Evolutionary conservation across 1,140 invertebrate species (phyloP).

Genomic region (Drosophila neocordata): DNA sequence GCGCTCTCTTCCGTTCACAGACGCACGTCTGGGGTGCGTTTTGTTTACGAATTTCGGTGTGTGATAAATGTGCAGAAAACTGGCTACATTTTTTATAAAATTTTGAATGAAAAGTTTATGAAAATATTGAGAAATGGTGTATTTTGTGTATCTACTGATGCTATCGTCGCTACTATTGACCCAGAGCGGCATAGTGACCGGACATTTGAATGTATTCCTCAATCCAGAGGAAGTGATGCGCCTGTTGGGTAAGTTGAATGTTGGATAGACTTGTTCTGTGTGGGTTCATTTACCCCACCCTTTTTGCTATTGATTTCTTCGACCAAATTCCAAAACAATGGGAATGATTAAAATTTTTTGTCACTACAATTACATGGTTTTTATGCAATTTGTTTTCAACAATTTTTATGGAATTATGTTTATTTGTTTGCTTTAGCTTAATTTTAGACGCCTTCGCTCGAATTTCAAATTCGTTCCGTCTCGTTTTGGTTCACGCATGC

Average conservation of each 20-base stretch:
- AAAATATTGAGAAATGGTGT: conserved; percentile 40
- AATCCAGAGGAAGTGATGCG: conserved; percentile 83
- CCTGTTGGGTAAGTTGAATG: conserved; percentile 79
- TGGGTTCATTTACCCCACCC: conserved; percentile 13
- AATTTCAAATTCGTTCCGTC: conserved; percentile 3
- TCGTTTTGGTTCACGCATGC: conserved; percentile 35
- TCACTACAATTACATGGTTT: conserved; percentile 54
- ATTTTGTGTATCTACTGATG: conserved; percentile 44
- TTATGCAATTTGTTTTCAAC: conserved; percentile 36
- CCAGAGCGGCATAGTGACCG: conserved; percentile 52
- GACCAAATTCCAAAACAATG: conserved; percentile 14
- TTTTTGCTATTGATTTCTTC: conserved; percentile 72
- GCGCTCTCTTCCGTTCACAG: conserved; percentile 33
- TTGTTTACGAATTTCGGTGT: conserved; percentile 74
- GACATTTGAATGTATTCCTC: conserved; percentile 82
- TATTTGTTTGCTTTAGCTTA: conserved; percentile 71
- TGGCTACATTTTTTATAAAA: conserved; percentile 37
- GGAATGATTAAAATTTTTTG: conserved; percentile 48
- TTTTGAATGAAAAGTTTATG: conserved; percentile 26
- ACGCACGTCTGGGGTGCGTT: conserved; percentile 40
- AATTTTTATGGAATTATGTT: conserved; percentile 51
- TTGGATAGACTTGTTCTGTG: not conserved
- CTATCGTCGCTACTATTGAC: conserved; percentile 51
- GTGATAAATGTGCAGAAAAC: conserved; percentile 61
- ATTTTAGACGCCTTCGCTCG: conserved; percentile 57